Conservation (phyloP, 2,113 vertebrate species). For the Propithecus coquereli region DNA sequence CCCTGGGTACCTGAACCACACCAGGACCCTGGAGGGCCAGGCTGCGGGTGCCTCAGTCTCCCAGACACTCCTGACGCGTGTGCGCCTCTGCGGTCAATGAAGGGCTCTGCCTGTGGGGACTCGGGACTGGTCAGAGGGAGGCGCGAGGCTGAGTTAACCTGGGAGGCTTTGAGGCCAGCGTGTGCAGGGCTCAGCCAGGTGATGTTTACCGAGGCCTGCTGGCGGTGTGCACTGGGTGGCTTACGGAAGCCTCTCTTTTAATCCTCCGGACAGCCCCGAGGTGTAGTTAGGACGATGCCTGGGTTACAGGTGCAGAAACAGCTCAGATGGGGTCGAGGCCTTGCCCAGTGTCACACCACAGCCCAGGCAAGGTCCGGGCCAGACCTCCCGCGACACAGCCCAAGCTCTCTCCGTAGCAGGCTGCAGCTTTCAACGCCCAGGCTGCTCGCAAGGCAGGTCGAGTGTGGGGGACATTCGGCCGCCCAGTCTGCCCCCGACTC, state of each 20-base stretch:
- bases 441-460: neutral
- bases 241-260: accelerated
- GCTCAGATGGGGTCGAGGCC: neutral
- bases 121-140: neutral
- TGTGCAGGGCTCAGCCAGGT: accelerated
- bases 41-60: neutral
- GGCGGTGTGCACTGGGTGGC: accelerated
- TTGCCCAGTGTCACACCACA: neutral
- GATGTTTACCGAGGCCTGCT: accelerated
- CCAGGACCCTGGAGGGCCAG: neutral
- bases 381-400: neutral
- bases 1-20: neutral
- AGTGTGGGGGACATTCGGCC: neutral
- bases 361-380: neutral
- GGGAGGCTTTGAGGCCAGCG: accelerated
- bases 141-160: too few relatives aligned
- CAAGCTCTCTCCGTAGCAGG: too few relatives aligned
- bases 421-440: too few relatives aligned
- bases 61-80: too few relatives aligned
- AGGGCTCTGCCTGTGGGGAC: neutral
- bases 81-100: too few relatives aligned
- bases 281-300: neutral
- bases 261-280: neutral
- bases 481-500: neutral
- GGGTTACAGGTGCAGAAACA: neutral